A percentile compares a stretch with the other conserved stretches of the same genome.
Evolutionary conservation across 2,113 vertebrate species (phyloP).

Genomic region (Pseudorhombus dupliciocellatus): DNA sequence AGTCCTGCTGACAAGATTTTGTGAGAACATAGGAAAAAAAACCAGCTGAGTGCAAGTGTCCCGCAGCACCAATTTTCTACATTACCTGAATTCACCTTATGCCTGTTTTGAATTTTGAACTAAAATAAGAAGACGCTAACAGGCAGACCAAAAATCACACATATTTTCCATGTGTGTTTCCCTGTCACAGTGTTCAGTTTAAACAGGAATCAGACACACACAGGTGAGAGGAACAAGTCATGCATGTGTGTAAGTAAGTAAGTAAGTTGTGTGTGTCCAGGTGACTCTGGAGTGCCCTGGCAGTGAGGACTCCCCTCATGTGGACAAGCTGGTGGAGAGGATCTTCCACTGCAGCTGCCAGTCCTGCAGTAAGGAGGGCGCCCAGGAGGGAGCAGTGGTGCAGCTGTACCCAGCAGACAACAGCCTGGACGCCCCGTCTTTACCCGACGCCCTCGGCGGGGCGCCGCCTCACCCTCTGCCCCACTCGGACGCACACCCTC

Average conservation of each 20-base stretch:
- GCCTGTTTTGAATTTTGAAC: neutral
- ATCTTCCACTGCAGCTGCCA: conserved; percentile 97
- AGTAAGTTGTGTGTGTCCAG: conserved; percentile 65
- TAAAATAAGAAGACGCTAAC: neutral
- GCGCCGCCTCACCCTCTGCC: conserved; percentile 57
- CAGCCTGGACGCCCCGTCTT: conserved; percentile 73
- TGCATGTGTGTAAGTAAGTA: no score
- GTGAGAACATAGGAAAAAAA: no score
- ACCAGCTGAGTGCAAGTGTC: no score
- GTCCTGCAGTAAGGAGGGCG: conserved; percentile 92
- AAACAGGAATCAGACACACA: no score
- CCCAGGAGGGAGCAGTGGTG: conserved; percentile 90
- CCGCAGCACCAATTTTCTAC: no score
- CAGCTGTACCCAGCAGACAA: conserved; percentile 88
- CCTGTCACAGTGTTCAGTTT: no score
- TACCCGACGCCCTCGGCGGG: conserved; percentile 64
- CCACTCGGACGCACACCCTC: conserved; percentile 64
- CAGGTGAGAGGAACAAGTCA: no score
- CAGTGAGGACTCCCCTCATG: conserved; percentile 87
- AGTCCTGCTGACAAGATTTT: no score
- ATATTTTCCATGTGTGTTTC: no score
- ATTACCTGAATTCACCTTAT: no score
- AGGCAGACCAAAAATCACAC: neutral
- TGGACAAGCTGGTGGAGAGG: conserved; percentile 97
- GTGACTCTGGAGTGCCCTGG: conserved; percentile 93